A percentile compares a stretch with the other conserved stretches of the same genome.
These are phyloP conservation scores for Ciona savignyi DNA, from an alignment of 23 tunicate genomes.

Conservation along the genomic window DNA sequence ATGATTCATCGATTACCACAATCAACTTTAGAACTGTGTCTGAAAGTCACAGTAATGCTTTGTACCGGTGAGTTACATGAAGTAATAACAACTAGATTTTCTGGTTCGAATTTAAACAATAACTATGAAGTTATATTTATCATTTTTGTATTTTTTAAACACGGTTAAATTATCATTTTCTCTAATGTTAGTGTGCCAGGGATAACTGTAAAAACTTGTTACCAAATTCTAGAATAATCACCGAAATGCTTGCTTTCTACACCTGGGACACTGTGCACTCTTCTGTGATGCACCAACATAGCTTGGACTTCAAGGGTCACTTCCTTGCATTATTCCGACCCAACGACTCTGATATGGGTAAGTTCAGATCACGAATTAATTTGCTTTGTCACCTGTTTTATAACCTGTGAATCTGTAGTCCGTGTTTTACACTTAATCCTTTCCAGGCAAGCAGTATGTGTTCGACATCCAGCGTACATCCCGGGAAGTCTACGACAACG, in stretches of 20 bases:
- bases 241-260: conserved; percentile 80
- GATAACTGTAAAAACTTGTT: no score
- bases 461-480: conserved; percentile 73
- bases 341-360: conserved; percentile 68
- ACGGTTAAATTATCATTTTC: no score
- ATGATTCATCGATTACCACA: conserved; percentile 45
- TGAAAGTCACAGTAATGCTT: conserved; percentile 48
- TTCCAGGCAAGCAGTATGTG: conserved; percentile 61
- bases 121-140: neutral
- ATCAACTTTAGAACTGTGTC: conserved; percentile 29
- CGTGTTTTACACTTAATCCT: no score
- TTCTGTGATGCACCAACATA: conserved; percentile 46
- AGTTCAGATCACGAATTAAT: neutral
- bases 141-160: no score
- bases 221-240: conserved; percentile 51
- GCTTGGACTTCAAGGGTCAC: conserved; percentile 77
- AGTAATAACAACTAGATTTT: neutral
- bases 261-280: conserved; percentile 83
- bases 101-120: neutral
- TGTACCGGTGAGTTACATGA: conserved; percentile 38
- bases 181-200: no score
- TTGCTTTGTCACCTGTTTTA: no score
- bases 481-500: conserved; percentile 58
- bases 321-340: conserved; percentile 72
- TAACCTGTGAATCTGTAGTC: no score